Evolutionary conservation across 2,113 vertebrate species (phyloP).

Genomic region (Stictonetta naevosa): DNA sequence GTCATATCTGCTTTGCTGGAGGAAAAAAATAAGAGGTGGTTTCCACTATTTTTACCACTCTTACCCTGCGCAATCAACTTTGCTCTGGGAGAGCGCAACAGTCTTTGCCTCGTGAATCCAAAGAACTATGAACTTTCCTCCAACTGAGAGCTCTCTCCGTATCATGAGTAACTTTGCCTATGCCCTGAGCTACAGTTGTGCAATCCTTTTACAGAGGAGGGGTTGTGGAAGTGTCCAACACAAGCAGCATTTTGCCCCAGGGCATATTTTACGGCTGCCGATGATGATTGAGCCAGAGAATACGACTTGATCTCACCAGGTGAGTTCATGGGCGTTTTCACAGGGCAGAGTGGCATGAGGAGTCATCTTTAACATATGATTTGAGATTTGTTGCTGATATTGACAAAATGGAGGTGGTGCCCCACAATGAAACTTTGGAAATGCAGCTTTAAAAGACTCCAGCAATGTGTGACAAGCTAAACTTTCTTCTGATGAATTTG

Average conservation of each 20-base stretch:
- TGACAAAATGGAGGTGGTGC: constrained; percentile 19
- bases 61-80: not conserved
- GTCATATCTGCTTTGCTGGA: not conserved
- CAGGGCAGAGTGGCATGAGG: not conserved
- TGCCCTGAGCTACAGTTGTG: not conserved
- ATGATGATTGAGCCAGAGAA: not conserved
- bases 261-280: not conserved
- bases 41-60: not conserved
- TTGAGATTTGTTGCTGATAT: constrained; percentile 18
- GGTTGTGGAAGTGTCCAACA: not conserved
- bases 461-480: not conserved
- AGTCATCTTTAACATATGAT: not conserved
- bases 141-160: not conserved
- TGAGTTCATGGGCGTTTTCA: not conserved
- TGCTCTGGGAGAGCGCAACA: not conserved
- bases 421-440: not conserved
- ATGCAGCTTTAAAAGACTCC: not conserved
- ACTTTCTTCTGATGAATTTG: not conserved
- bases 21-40: not conserved
- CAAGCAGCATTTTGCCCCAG: rapidly evolving
- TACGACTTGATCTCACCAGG: not conserved
- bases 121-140: not conserved
- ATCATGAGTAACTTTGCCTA: not conserved
- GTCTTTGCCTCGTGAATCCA: not conserved
- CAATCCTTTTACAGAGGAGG: not conserved